Evolutionary conservation across 2,888 invertebrate species (phyloP), one percentile per base, ranked within the genome.

Genomic region (Melanchra persicariae): DNA sequence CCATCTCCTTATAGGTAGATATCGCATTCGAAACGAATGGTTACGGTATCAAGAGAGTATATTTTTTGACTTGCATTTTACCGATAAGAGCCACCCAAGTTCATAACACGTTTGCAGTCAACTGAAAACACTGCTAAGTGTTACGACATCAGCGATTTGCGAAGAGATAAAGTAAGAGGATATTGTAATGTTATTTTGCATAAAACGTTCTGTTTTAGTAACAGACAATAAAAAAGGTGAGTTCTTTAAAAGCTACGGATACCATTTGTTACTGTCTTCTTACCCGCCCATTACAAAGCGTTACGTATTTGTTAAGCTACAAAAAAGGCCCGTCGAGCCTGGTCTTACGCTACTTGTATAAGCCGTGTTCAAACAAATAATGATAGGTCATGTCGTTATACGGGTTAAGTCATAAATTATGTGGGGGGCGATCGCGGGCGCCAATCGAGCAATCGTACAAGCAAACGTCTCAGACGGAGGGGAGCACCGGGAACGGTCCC

Each of bases 371-470:
- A 88, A 91, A 91, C 89, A 91, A 91, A 92, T 90, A 91, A 91
- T 91, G 88, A 86, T 88, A 91, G 89, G 88, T 90, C 89, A 87
- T 88, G 85, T 88, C 78, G 87, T 87, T 89, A 91, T 91, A 91
- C 89, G 92, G 90, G 91, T 91, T 87, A 88, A 90, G 87, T 88
- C 87, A 90, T 92, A 92, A 93, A 91, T 93, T 89, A 90, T 89
- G 87, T 86, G 85, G 86, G 90, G 84, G 89, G 87, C 88, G 87
- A 91, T 88, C 87, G 86, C 87, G 88, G 87, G 87, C 88, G 88
- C 87, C 87, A 84, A 89, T 89, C 88, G 85, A 85, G 87, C 87
- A 84, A 89, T 89, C 88, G 85, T 85, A 87, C 86, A 86, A 86
- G 85, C 84, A 82, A 88, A 86, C 88, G 87, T 85, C 88, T 88